Conservation (phyloP, 2,888 invertebrate species). For the Priocnemis perturbator region DNA sequence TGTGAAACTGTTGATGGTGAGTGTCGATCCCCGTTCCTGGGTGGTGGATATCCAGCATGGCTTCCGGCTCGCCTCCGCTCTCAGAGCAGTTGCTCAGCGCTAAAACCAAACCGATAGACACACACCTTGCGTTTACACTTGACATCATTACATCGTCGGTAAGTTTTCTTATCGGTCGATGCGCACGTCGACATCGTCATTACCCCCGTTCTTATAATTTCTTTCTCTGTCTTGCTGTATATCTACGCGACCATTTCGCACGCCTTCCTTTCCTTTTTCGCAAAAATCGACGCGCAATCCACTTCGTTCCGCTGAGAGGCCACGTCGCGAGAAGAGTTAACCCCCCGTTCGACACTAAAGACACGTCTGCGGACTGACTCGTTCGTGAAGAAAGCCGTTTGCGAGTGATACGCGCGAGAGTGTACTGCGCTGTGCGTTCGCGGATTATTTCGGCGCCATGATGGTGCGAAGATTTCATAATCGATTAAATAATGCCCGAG, state of each 20-base stretch:
- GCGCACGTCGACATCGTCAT: constrained; percentile 51
- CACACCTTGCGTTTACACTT: constrained; percentile 74
- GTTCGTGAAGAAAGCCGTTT: no score
- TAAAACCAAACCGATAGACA: constrained; percentile 76
- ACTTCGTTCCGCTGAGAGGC: no score
- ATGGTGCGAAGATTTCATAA: not conserved
- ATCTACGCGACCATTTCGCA: constrained; percentile 13
- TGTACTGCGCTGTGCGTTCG: no score
- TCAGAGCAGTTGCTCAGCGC: constrained; percentile 76
- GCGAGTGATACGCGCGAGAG: not conserved
- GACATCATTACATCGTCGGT: constrained; percentile 54
- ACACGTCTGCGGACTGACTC: no score
- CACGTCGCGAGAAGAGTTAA: not conserved
- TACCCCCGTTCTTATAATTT: constrained; percentile 44
- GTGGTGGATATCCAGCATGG: constrained; percentile 74
- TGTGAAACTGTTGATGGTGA: constrained; percentile 75
- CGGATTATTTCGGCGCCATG: not conserved
- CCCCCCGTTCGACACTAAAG: no score
- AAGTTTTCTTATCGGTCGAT: constrained; percentile 38
- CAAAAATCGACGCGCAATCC: no score
- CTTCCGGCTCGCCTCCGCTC: constrained; percentile 74
- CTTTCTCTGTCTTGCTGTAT: constrained; percentile 40
- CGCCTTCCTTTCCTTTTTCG: constrained; percentile 2
- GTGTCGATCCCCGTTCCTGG: constrained; percentile 73
- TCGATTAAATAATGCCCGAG: not conserved